Conservation (phyloP, 1,140 invertebrate species). For the Drosophila nannoptera region DNA sequence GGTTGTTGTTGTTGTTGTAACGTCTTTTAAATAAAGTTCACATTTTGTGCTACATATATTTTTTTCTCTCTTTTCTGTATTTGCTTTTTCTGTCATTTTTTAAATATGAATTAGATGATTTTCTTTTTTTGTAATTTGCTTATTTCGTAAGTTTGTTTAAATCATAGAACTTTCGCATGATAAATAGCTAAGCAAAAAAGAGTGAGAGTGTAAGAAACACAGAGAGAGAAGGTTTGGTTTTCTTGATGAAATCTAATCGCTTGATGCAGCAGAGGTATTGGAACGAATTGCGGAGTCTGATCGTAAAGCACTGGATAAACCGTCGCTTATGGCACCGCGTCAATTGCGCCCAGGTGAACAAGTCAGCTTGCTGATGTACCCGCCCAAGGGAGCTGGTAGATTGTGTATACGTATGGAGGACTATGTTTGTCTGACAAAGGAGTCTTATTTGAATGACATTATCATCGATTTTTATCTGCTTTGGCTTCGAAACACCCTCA, state of each 20-base stretch:
- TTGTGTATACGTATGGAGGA: slow-evolving; percentile 95
- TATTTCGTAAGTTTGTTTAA: slow-evolving; percentile 71
- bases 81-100: slow-evolving; percentile 53
- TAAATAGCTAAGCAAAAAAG: slow-evolving; percentile 43
- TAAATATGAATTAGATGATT: slow-evolving; percentile 63
- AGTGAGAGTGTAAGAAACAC: slow-evolving; percentile 35
- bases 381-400: slow-evolving; percentile 86
- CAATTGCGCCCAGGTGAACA: slow-evolving; percentile 80
- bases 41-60: slow-evolving; percentile 48
- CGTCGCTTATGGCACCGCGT: slow-evolving; percentile 36
- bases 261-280: slow-evolving; percentile 90
- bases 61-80: slow-evolving; percentile 65
- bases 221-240: slow-evolving; percentile 79
- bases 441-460: slow-evolving; percentile 97
- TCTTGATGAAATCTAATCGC: slow-evolving; percentile 85
- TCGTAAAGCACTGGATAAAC: slow-evolving; percentile 57
- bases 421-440: slow-evolving; percentile 92
- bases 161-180: slow-evolving; percentile 51
- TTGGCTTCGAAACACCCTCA: slow-evolving; percentile 88
- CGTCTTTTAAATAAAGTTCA: slow-evolving; percentile 76
- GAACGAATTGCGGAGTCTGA: slow-evolving; percentile 81
- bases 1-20: slow-evolving; percentile 50
- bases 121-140: slow-evolving; percentile 63
- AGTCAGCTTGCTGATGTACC: slow-evolving; percentile 83
- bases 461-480: slow-evolving; percentile 99